Conservation (phyloP, 1,140 invertebrate species). For the Papilio dardanus region DNA sequence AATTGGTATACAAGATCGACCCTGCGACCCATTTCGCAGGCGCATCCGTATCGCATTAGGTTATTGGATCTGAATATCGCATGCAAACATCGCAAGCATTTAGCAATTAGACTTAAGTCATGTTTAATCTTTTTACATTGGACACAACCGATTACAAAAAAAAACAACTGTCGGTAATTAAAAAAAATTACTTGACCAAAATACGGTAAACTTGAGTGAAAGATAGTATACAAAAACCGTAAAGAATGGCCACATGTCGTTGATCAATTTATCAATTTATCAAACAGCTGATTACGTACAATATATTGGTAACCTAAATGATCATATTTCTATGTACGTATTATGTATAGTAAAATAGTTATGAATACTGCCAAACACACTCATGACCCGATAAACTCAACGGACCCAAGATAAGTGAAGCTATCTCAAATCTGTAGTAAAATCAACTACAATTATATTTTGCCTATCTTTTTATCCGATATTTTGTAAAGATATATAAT, state of each 20-base stretch:
- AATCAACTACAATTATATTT: not conserved
- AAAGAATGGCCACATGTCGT: not conserved
- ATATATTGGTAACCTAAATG: not conserved
- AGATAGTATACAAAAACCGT: not conserved
- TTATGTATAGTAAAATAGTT: not conserved
- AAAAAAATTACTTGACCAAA: not conserved
- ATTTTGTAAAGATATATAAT: not conserved
- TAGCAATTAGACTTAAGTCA: not conserved
- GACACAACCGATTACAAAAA: too few species aligned
- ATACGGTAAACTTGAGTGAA: not conserved
- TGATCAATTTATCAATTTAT: not conserved
- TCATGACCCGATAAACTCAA: not conserved
- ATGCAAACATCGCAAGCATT: not conserved
- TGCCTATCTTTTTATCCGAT: not conserved
- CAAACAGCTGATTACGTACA: not conserved
- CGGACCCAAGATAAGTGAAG: not conserved
- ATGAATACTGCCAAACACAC: not conserved
- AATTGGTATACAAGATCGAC: slow-evolving; percentile 35
- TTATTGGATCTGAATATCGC: slow-evolving; percentile 37
- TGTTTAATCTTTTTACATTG: not conserved
- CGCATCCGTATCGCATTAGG: slow-evolving; percentile 34
- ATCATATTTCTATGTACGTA: not conserved
- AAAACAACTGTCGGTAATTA: too few species aligned
- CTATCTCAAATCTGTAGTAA: not conserved
- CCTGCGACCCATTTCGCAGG: slow-evolving; percentile 36